phyloP scores from a whole-genome alignment of 2,797 vertebrate species.

The Gambelia wislizenii region DNA sequence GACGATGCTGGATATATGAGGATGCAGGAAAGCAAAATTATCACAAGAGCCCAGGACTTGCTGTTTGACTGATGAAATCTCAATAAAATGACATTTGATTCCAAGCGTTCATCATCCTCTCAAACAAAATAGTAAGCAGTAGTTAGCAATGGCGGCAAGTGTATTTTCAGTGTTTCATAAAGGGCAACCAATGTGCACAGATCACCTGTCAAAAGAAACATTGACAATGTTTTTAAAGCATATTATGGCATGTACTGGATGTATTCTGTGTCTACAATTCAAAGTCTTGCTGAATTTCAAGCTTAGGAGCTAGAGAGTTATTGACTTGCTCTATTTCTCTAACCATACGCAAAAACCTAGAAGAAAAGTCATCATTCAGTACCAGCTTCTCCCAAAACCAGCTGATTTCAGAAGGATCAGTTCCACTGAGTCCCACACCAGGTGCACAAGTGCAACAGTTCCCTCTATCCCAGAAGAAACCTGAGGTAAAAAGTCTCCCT shows the following conservation, averaged over 20 bases:
- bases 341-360: not conserved
- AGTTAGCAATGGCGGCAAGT: not conserved
- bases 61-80: not conserved
- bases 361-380: not conserved
- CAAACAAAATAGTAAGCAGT: not conserved
- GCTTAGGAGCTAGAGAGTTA: too few species aligned
- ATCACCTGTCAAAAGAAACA: conserved; percentile 22
- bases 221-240: not conserved
- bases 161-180: not conserved
- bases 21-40: not conserved
- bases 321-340: not conserved
- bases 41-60: not conserved
- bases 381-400: not conserved
- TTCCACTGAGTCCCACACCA: not conserved
- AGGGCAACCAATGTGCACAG: not conserved
- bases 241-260: not conserved
- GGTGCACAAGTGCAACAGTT: not conserved
- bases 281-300: not conserved
- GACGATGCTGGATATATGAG: not conserved
- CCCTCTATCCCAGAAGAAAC: not conserved
- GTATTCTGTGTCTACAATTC: not conserved
- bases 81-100: not conserved
- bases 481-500: too few species aligned
- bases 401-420: not conserved
- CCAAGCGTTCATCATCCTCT: not conserved